Conservation (phyloP, 2,797 vertebrate species). For the Antrozous pallidus region DNA sequence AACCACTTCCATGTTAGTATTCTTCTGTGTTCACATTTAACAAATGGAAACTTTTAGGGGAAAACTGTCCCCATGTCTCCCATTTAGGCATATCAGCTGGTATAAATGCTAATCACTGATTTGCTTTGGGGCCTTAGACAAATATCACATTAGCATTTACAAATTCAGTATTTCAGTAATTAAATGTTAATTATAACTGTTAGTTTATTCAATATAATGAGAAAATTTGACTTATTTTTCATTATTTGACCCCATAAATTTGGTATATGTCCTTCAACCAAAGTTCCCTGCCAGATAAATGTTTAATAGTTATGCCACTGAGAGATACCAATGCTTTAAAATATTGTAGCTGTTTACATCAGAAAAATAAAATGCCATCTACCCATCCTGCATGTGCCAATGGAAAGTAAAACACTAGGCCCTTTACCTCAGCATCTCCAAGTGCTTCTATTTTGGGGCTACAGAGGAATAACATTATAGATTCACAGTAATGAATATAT, state of each 20-base stretch:
- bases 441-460: background rate
- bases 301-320: background rate
- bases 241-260: background rate
- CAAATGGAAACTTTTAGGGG: background rate
- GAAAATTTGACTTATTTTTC: background rate
- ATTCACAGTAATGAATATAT: background rate
- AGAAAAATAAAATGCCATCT: background rate
- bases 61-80: background rate
- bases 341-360: background rate
- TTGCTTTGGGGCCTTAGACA: background rate
- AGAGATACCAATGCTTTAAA: background rate
- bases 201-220: background rate
- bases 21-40: background rate
- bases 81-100: background rate
- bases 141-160: background rate
- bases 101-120: background rate
- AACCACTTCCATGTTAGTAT: background rate
- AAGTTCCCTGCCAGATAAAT: background rate
- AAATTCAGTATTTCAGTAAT: slow-evolving; percentile 8
- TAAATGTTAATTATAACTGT: slow-evolving; percentile 14
- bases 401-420: background rate
- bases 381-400: background rate
- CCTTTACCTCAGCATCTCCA: background rate
- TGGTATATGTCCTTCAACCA: background rate
- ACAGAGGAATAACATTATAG: background rate